phyloP scores from a whole-genome alignment of 2,797 vertebrate genomes.

The Ctenopoma multispine region DNA sequence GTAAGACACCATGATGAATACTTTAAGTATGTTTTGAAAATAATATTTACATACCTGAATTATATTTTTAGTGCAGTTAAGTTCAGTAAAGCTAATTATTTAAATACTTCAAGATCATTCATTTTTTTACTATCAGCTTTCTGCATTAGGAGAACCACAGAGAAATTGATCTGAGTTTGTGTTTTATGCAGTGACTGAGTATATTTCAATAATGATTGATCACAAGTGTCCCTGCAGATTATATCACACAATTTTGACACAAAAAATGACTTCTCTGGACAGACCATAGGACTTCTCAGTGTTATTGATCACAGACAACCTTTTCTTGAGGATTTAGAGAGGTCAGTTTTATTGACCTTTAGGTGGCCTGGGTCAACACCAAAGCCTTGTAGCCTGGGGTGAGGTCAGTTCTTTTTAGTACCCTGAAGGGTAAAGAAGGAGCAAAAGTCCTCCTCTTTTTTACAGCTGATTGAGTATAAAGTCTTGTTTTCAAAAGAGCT shows the following conservation, averaged over 20 bases:
- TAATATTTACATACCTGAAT: no score
- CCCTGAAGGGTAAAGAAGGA: constrained; percentile 51
- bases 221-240: constrained; percentile 19
- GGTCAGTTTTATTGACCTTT: constrained; percentile 69
- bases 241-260: background rate
- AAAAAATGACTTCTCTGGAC: constrained; percentile 15
- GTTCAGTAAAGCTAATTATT: background rate
- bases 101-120: background rate
- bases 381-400: constrained; percentile 52
- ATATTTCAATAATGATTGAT: constrained; percentile 8
- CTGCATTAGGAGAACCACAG: background rate
- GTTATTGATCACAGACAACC: constrained; percentile 63
- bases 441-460: constrained; percentile 65
- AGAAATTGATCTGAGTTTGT: background rate
- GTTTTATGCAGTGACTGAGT: constrained; percentile 1
- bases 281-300: constrained; percentile 22
- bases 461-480: constrained; percentile 49
- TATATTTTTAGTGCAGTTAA: background rate
- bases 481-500: constrained; percentile 49
- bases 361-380: constrained; percentile 64
- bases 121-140: constrained; percentile 11
- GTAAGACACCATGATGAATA: no score
- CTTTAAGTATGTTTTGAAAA: no score
- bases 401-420: constrained; percentile 61
- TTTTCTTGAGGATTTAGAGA: constrained; percentile 40